These are phyloP conservation scores for Meteorus cinctellus DNA, from an alignment of 2,888 invertebrate genomes.

Conservation along the genomic window DNA sequence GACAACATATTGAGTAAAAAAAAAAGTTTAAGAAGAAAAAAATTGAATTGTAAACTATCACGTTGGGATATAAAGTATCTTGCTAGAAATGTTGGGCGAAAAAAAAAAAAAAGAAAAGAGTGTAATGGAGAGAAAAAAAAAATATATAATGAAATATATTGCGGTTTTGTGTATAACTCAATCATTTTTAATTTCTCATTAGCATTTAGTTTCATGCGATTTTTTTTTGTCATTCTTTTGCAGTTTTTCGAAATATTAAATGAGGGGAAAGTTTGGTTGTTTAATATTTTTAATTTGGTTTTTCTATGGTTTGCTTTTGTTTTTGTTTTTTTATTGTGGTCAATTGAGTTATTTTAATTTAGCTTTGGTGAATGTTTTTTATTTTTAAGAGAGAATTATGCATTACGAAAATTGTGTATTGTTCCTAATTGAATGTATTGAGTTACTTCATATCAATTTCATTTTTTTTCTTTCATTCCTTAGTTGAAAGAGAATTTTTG, in stretches of 20 bases:
- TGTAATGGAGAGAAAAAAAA: neutral
- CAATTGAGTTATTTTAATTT: too few relatives aligned
- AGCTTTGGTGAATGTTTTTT: too few relatives aligned
- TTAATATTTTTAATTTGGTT: neutral
- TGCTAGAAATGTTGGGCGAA: neutral
- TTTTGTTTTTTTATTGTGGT: neutral
- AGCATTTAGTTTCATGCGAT: conserved; percentile 16
- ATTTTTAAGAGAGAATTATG: too few relatives aligned
- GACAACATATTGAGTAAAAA: neutral
- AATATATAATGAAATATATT: conserved; percentile 7
- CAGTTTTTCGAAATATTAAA: conserved; percentile 3
- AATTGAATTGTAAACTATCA: neutral
- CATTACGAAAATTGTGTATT: too few relatives aligned
- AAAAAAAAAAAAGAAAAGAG: neutral
- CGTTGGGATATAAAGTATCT: neutral
- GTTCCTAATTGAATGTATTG: too few relatives aligned
- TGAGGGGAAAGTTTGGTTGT: neutral
- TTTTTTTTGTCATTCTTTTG: neutral
- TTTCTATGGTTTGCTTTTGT: neutral
- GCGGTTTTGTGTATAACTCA: conserved; percentile 11
- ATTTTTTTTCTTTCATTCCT: too few relatives aligned
- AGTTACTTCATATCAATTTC: too few relatives aligned
- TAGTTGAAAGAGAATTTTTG: too few relatives aligned
- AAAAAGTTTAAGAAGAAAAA: neutral
- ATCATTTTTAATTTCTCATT: conserved; percentile 9